These are phyloP conservation scores for Emys orbicularis DNA, from an alignment of 2,797 vertebrate species.

Conservation along the genomic window DNA sequence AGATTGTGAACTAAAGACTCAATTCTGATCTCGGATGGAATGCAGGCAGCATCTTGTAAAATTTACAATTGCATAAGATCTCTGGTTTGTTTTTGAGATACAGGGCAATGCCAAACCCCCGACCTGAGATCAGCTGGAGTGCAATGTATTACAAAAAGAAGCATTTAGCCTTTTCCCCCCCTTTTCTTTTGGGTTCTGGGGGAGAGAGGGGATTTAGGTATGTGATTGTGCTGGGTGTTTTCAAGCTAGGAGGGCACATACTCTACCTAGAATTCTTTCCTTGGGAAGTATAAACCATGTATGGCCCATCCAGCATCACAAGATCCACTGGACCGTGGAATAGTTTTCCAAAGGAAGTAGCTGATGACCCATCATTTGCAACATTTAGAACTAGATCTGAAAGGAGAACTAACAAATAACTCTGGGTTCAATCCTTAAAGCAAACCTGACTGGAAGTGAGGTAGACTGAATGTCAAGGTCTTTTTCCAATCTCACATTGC, in stretches of 20 bases:
- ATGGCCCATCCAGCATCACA: background rate
- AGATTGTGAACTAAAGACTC: background rate
- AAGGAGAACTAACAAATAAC: background rate
- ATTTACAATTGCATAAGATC: accelerated
- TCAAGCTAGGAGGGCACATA: background rate
- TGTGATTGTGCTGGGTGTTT: background rate
- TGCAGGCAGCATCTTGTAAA: accelerated
- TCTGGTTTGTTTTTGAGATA: background rate
- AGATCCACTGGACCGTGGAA: background rate
- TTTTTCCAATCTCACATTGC: background rate
- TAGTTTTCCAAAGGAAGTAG: background rate
- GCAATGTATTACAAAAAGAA: accelerated
- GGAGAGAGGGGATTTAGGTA: background rate
- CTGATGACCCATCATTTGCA: background rate
- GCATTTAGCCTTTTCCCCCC: background rate
- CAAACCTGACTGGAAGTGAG: background rate
- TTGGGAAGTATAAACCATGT: background rate
- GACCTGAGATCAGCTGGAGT: background rate
- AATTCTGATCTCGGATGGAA: accelerated
- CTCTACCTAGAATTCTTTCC: background rate
- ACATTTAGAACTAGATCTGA: background rate
- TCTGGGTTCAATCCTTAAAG: background rate
- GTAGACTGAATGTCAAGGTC: background rate
- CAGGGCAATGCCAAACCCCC: accelerated
- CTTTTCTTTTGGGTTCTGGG: background rate